Percentiles rank a stretch among this genome's conserved stretches.
Evolutionary conservation across 2,888 invertebrate genomes (phyloP).

Genomic region (Pterostichus madidus): DNA sequence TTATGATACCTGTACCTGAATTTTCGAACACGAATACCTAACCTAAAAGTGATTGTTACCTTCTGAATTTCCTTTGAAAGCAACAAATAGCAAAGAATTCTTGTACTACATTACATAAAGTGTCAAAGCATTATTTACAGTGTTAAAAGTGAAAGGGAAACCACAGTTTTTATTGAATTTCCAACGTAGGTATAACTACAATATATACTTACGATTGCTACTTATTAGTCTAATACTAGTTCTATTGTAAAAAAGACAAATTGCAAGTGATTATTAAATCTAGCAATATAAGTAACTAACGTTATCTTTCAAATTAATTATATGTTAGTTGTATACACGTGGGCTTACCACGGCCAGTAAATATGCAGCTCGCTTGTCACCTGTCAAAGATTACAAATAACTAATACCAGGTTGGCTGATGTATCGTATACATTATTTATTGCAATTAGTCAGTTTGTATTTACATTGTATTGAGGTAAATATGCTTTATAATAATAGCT

Average conservation of each 20-base stretch:
- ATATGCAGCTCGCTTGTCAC: background rate
- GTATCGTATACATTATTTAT: constrained; percentile 24
- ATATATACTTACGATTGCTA: too few relatives aligned
- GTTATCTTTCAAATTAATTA: constrained; percentile 24
- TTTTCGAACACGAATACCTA: too few relatives aligned
- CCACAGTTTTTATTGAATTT: too few relatives aligned
- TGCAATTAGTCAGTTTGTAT: constrained; percentile 21
- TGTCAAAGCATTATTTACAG: too few relatives aligned
- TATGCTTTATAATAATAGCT: background rate
- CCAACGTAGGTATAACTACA: too few relatives aligned
- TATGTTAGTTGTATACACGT: constrained; percentile 21
- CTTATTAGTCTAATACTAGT: too few relatives aligned
- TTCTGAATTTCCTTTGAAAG: too few relatives aligned
- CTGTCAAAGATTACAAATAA: constrained; percentile 38
- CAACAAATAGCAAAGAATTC: too few relatives aligned
- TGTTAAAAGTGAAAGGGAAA: too few relatives aligned
- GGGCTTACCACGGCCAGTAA: background rate
- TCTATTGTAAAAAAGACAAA: background rate
- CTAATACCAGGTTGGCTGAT: constrained; percentile 24
- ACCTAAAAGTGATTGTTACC: too few relatives aligned
- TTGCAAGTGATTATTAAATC: constrained; percentile 16
- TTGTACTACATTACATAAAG: background rate
- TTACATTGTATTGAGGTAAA: constrained; percentile 34
- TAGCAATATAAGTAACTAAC: background rate
- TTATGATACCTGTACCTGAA: too few relatives aligned